phyloP scores from a whole-genome alignment of 2,888 invertebrate species.

The Endotricha flammealis region DNA sequence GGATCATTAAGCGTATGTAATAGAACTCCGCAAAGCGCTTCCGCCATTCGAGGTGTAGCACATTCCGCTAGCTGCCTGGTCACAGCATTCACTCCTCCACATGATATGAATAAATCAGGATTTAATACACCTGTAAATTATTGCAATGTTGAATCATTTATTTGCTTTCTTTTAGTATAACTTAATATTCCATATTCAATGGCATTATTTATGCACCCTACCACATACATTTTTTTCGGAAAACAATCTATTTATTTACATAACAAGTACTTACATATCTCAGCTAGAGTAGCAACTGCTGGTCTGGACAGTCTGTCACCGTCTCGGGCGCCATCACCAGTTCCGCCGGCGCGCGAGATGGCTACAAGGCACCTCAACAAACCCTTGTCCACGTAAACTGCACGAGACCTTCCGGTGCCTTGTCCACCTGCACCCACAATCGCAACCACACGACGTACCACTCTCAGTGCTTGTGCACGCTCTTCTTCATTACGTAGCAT shows the following conservation, averaged over 20 bases:
- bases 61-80: constrained; percentile 90
- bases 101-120: constrained; percentile 86
- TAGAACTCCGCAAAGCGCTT: constrained; percentile 92
- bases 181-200: too few relatives aligned
- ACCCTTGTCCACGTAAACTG: constrained; percentile 84
- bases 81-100: constrained; percentile 90
- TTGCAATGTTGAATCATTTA: neutral
- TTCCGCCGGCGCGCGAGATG: constrained; percentile 85
- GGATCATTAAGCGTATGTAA: constrained; percentile 92
- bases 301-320: constrained; percentile 90
- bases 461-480: constrained; percentile 92
- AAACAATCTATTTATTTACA: neutral
- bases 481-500: constrained; percentile 94
- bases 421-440: constrained; percentile 77
- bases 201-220: too few relatives aligned
- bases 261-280: constrained; percentile 81
- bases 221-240: neutral
- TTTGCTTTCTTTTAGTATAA: too few relatives aligned
- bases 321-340: constrained; percentile 85
- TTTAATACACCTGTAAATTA: constrained; percentile 56
- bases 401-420: constrained; percentile 81
- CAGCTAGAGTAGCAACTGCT: constrained; percentile 92
- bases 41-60: constrained; percentile 92
- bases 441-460: constrained; percentile 80
- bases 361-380: constrained; percentile 89